phyloP scores from a whole-genome alignment of 2,113 vertebrate species.

The Numida meleagris region DNA sequence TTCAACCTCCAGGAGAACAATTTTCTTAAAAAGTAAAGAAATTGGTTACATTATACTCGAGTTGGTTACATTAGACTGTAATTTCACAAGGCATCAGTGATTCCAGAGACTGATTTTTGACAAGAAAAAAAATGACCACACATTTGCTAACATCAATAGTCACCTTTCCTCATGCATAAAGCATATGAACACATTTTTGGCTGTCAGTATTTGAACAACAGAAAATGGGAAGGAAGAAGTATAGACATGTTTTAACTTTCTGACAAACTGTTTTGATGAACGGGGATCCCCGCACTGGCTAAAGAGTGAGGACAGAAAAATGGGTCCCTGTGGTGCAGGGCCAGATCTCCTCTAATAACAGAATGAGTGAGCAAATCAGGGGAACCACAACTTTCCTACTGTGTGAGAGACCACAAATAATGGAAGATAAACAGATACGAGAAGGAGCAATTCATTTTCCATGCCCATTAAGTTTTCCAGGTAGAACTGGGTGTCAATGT shows the following conservation, averaged over 20 bases:
- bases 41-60: conserved; percentile 47
- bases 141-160: conserved; percentile 52
- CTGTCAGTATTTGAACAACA: background rate
- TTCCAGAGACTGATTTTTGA: conserved; percentile 54
- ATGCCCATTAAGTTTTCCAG: background rate
- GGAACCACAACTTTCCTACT: conserved; percentile 59
- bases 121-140: conserved; percentile 56
- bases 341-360: conserved; percentile 67
- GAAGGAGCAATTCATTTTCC: conserved; percentile 32
- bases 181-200: conserved; percentile 6
- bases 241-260: conserved; percentile 30
- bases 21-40: conserved; percentile 57
- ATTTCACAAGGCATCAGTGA: conserved; percentile 62
- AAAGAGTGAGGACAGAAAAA: conserved; percentile 78
- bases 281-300: conserved; percentile 24
- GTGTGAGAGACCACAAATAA: conserved; percentile 55
- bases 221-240: conserved; percentile 18
- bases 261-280: conserved; percentile 50
- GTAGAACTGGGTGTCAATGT: background rate
- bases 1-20: conserved; percentile 65
- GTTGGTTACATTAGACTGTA: conserved; percentile 43
- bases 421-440: conserved; percentile 23
- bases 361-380: conserved; percentile 75
- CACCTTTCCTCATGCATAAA: conserved; percentile 40
- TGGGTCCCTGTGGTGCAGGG: conserved; percentile 64